Evolutionary conservation across 1,140 invertebrate species (phyloP), one percentile per base, ranked within the genome.

Genomic region (Fopius arisanus): DNA sequence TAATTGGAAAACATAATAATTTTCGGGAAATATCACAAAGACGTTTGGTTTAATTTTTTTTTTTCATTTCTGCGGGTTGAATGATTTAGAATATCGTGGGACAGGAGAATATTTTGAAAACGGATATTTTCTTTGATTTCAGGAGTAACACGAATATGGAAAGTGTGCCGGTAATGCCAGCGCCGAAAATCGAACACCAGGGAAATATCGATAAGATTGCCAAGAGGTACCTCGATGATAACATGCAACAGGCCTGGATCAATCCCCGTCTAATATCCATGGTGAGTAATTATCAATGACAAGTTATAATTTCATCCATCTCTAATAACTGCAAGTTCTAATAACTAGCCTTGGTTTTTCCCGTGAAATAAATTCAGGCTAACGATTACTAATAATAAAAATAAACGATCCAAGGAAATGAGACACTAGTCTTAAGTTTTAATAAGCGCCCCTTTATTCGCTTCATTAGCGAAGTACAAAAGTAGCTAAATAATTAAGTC

Each of bases 211-310:
- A 80, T 29, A 83, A 82, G 70, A 84, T 85, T 73, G 83, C 85
- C 10, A 88, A 87, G 75, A 78, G 84, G 72, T 88, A 87, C 76
- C 83, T 90, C 72, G 89, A 90, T 83, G 89, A 90, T 81, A 89
- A 90, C 80, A 89, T 90, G 86, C 89, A 90, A 84, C 89, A 90
- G 78, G 88, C 89, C 51, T 90, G 89, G 89, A 90, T 90, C 79
- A 90, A 90, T 87, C 89, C 89, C 68, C 88, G 89, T 77, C 81
- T 90, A 78, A 89, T 90, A 80, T 90, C 89, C 48, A 90, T 90
- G 89, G 89, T 90, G 82, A 88, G 83, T 86, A 54, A 67, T 59
- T 63, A 2, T 48, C 16, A 2, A 48, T 14, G 14, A 7, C 0
- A 48, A 48, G 7, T 48, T 19, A 48, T 59, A 59, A 59, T 59